Evolutionary conservation across 2,888 invertebrate genomes (phyloP), one percentile per base, ranked within the genome.

Genomic region (Augochlorella aurata): DNA sequence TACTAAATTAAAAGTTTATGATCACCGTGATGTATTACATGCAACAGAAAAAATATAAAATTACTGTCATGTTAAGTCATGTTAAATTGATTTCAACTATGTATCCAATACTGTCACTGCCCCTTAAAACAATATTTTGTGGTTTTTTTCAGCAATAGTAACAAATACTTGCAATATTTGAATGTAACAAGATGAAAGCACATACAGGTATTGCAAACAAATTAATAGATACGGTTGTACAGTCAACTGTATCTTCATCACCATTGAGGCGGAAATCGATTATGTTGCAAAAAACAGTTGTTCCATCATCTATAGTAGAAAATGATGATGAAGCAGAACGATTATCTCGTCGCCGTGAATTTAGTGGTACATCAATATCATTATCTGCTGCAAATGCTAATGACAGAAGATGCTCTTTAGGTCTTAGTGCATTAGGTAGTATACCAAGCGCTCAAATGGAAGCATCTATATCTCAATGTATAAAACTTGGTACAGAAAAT

Each of bases 281-380:
- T 0, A 10, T 71, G 9, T 7, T 12, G 10, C 63, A 58, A 12
- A 74, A 10, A 9, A 0, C 8, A 45, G 18, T 9, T 5, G 5
- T 1, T 24, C 1, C 4, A 44, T 16, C 58, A 14, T 16, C 29
- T 7, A 54, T 90, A 4, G 77, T 73, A 18, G 89, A 89, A 61
- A 93, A 92, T 74, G 92, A 93, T 50, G 93, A 93, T 74, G 91
- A 92, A 54, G 90, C 90, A 0, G 93, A 93, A 83, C 89, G 87
- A 61, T 69, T 87, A 18, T 83, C 84, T 12, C 84, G 89, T 58
- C 85, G 92, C 4, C 77, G 78, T 38, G 87, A 87, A 58, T 75
- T 80, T 0, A 58, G n/a, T 24, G 63, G 29, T 14, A 24, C 50
- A 0, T 3, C 68, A 0, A 10, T 38, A 0, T 29, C 73, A 10